These are phyloP conservation scores for Drosophila sturtevanti DNA, from an alignment of 1,140 invertebrate species.

Conservation along the genomic window DNA sequence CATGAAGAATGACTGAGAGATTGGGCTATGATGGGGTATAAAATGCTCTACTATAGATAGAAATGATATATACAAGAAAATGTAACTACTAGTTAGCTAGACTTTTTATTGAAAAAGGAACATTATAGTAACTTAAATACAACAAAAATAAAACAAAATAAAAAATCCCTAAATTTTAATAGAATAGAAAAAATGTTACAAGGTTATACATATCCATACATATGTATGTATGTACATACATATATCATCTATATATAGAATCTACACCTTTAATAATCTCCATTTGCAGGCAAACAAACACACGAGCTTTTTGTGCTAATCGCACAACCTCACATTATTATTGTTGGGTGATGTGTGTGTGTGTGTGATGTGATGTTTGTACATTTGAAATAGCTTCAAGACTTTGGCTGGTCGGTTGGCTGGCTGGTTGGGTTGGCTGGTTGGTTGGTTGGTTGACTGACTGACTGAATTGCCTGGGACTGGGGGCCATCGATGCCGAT, in stretches of 20 bases:
- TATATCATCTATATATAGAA: neutral
- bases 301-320: conserved; percentile 7
- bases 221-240: no score
- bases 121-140: neutral
- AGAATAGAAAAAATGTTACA: neutral
- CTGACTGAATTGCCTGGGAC: conserved; percentile 15
- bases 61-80: conserved; percentile 13
- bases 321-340: conserved; percentile 30
- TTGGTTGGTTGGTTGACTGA: conserved; percentile 16
- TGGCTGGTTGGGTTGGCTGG: conserved; percentile 8
- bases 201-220: neutral
- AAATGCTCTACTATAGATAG: conserved; percentile 38
- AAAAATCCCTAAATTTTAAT: neutral
- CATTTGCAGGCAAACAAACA: neutral
- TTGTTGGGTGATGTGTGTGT: conserved; percentile 13
- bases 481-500: conserved; percentile 23
- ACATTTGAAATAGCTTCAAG: conserved; percentile 57
- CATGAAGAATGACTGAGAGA: conserved; percentile 52
- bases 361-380: conserved; percentile 23
- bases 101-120: neutral
- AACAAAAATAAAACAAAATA: no score
- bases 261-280: neutral
- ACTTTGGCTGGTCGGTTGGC: conserved; percentile 28
- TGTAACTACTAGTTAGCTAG: neutral
- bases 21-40: conserved; percentile 45